Base-by-base conservation (phyloP, 2,113 vertebrate genomes). In the Alaudala cheleensis region DNA sequence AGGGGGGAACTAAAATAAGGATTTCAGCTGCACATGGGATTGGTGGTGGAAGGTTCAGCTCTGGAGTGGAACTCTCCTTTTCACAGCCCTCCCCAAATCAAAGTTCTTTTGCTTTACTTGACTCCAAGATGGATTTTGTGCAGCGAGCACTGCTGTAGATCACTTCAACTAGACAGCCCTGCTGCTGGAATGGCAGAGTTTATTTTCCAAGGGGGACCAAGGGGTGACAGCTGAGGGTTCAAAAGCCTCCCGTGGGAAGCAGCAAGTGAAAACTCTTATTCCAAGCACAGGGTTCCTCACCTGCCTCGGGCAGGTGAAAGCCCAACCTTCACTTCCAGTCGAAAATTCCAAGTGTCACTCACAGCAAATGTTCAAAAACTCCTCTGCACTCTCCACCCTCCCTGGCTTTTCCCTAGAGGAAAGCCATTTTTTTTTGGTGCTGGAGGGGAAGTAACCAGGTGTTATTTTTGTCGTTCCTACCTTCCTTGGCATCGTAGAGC, bases 401-500 rank as follows among this genome's bases (percentile, higher is more conserved):
- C 42, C 24, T 12, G 40, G 18, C 26, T 57, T 49, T 26, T 26
- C 66, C n/a, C 42, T 14, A 9, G 2, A 37, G 44, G 4, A 76
- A 79, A 60, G 2, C 3, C 29, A 5, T 5, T 12, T 76, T 40
- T 9, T 34, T 40, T 12, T 12, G 2, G 11, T 9, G 57, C 40
- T 25, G n/a, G 10, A 6, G 17, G 23, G 39, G 31, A 51, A 34
- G 7, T 37, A 3, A 15, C 1, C 2, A 4, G 10, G 5, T 15
- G 10, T 5, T 15, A 14, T 22, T 49, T 39, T 25, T 14, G 33
- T 18, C 5, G 5, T 42, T 45, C 98, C 91, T 96, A 99, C 99
- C 99, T 94, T 99, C 98, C 91, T 98, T 98, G 84, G 98, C 98
- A 65, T 99, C 98, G 10, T 98, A 99, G 93, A 98, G 91, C 74